phyloP scores from a whole-genome alignment of 2,888 invertebrate species.

The Chrysotoxum bicinctum region DNA sequence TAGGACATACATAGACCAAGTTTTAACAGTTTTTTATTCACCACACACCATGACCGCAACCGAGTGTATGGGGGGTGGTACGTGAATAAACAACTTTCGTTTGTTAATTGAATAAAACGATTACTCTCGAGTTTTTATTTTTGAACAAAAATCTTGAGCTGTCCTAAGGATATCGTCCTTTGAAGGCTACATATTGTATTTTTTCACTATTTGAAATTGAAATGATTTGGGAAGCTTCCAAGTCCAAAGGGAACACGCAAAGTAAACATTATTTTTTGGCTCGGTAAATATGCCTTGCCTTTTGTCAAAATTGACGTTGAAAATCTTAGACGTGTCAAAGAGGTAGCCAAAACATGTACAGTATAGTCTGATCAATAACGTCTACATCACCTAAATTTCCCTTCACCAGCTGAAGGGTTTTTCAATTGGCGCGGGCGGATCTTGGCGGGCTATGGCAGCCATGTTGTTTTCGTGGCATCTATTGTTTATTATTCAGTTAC shows the following conservation, averaged over 20 bases:
- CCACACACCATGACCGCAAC: constrained; percentile 57
- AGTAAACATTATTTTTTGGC: constrained; percentile 11
- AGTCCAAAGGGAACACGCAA: neutral
- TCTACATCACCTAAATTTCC: too few species aligned
- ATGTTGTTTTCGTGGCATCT: too few species aligned
- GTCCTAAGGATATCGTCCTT: constrained; percentile 11
- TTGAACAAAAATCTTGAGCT: constrained; percentile 46
- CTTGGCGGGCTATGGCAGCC: too few species aligned
- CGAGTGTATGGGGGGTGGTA: neutral
- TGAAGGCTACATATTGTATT: neutral
- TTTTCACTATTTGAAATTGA: constrained; percentile 17
- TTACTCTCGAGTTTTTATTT: constrained; percentile 66
- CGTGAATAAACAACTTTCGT: constrained; percentile 65
- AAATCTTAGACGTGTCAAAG: neutral
- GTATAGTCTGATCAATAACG: too few species aligned
- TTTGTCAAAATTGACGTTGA: neutral
- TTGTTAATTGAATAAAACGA: constrained; percentile 75
- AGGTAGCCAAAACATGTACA: too few species aligned
- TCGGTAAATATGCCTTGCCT: neutral
- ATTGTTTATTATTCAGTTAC: too few species aligned
- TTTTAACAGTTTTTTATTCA: constrained; percentile 45
- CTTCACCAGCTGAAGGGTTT: too few species aligned
- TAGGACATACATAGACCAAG: neutral
- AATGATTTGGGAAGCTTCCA: constrained; percentile 13
- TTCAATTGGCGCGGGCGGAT: too few species aligned